Conservation (phyloP, 2,797 vertebrate genomes). For the Parotocinclus haroldoi region DNA sequence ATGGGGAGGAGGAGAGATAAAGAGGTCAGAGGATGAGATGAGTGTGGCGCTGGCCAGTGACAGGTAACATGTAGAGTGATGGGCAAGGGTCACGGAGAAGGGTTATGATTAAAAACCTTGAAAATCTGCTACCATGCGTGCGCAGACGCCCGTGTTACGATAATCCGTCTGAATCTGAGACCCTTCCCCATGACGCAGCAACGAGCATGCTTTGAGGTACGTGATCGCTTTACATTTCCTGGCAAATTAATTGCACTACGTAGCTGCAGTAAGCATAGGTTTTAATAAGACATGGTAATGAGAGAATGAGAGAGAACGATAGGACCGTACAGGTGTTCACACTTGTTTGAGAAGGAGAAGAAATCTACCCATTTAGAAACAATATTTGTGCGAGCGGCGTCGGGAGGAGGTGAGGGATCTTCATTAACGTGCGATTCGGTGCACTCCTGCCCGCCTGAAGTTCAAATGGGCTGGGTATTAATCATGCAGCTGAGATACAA, state of each 20-base stretch:
- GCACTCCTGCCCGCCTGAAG: slow-evolving; percentile 23
- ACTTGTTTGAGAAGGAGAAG: slow-evolving; percentile 22
- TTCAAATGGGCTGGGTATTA: slow-evolving; percentile 43
- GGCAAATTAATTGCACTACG: slow-evolving; percentile 18
- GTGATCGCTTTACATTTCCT: slow-evolving; percentile 2
- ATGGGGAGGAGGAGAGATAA: slow-evolving; percentile 23
- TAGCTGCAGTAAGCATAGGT: slow-evolving; percentile 2
- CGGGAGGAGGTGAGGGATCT: slow-evolving; percentile 12
- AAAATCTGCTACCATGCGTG: neutral
- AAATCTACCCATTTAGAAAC: slow-evolving; percentile 32
- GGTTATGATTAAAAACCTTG: neutral
- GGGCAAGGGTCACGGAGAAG: slow-evolving; percentile 7
- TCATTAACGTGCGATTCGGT: slow-evolving; percentile 29
- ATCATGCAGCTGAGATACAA: slow-evolving; percentile 47
- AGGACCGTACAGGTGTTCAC: slow-evolving; percentile 24
- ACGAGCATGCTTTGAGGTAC: too few relatives aligned
- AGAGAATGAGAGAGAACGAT: neutral
- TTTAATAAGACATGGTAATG: neutral
- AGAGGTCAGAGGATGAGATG: slow-evolving; percentile 24
- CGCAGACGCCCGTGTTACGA: slow-evolving; percentile 1
- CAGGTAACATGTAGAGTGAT: slow-evolving; percentile 19
- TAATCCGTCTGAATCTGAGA: too few relatives aligned
- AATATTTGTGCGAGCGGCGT: slow-evolving; percentile 24
- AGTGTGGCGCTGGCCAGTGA: slow-evolving; percentile 18
- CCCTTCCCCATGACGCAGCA: too few relatives aligned